phyloP scores from a whole-genome alignment of 2,888 invertebrate genomes.

The Spisula solida region DNA sequence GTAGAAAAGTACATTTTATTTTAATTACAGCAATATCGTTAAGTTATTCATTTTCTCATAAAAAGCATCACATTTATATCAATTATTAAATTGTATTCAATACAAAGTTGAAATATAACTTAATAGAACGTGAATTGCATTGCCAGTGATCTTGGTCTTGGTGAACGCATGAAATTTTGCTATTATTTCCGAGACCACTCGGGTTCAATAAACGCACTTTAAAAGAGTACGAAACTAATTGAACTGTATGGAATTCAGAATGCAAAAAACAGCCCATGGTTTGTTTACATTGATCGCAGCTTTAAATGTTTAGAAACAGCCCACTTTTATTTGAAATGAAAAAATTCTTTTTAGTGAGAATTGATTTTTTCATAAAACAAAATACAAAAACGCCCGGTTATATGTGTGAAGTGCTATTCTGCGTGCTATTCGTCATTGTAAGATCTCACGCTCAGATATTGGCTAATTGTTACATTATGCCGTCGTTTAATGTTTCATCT shows the following conservation, averaged over 20 bases:
- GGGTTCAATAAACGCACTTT: conserved; percentile 13
- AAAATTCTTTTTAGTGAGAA: not conserved
- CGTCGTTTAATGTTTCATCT: not conserved
- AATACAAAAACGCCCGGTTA: not conserved
- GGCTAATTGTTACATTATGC: not conserved
- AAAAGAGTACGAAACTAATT: conserved; percentile 27
- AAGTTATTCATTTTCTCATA: not conserved
- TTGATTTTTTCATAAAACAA: not conserved
- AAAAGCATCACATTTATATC: not conserved
- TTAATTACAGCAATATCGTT: not conserved
- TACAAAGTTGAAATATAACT: not conserved
- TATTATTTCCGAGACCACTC: not conserved
- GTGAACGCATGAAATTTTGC: not conserved
- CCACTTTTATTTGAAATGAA: not conserved
- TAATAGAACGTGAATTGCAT: not conserved
- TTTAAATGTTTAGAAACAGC: conserved; percentile 35
- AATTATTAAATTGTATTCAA: conserved; percentile 9
- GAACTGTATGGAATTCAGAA: conserved; percentile 10
- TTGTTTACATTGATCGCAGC: conserved; percentile 30
- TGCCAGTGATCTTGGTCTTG: not conserved
- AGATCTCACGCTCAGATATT: not conserved
- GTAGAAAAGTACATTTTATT: not conserved
- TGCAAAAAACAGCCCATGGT: conserved; percentile 32
- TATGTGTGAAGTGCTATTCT: conserved; percentile 11
- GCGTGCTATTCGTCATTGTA: not conserved